Evolutionary conservation across 2,797 vertebrate genomes (phyloP).

Genomic region (Myiotriccus ornatus): DNA sequence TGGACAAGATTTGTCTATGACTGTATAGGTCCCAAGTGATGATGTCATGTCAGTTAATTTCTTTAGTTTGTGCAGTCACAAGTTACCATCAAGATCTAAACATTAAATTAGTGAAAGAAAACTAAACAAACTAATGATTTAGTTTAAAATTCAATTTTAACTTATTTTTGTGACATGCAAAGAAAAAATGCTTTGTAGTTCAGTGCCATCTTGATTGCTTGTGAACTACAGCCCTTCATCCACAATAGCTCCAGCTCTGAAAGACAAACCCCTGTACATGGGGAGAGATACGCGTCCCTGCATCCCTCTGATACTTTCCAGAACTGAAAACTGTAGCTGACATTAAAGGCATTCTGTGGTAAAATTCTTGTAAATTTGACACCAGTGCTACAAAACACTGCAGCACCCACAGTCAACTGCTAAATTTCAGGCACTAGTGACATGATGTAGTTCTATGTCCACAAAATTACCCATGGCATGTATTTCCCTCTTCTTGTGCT

Average conservation of each 20-base stretch:
- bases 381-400: constrained; percentile 31
- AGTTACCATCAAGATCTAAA: neutral
- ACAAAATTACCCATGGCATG: constrained; percentile 1
- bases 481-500: neutral
- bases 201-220: neutral
- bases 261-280: neutral
- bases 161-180: neutral
- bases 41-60: neutral
- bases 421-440: constrained; percentile 22
- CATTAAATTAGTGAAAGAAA: neutral
- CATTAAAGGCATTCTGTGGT: constrained; percentile 53
- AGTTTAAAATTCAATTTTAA: neutral
- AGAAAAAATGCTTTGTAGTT: neutral
- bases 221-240: neutral
- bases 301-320: constrained; percentile 33
- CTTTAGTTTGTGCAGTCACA: neutral
- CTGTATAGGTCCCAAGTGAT: neutral
- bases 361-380: constrained; percentile 44
- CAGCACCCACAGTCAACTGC: neutral
- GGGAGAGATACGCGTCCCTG: neutral
- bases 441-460: neutral
- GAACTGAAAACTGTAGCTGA: constrained; percentile 10
- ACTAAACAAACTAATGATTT: neutral
- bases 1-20: neutral
- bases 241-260: neutral